phyloP scores from a whole-genome alignment of 2,888 invertebrate species.

The Drosophila kanekoi region DNA sequence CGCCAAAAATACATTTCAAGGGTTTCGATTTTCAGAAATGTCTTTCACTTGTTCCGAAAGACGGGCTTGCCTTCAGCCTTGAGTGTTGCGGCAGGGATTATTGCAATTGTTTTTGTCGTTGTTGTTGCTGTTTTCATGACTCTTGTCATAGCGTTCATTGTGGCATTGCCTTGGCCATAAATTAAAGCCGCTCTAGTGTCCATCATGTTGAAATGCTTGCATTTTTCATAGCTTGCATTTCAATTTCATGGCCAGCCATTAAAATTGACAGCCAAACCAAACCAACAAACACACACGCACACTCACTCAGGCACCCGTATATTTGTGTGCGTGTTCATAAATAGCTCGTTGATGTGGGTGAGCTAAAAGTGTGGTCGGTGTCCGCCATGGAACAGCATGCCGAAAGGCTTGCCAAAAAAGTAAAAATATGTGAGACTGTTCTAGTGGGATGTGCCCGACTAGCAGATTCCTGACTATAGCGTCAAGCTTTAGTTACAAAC shows the following conservation, averaged over 20 bases:
- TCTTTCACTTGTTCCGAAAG: background rate
- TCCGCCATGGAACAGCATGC: slow-evolving; percentile 10
- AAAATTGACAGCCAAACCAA: slow-evolving; percentile 64
- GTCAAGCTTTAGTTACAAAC: too few species aligned
- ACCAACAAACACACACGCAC: slow-evolving; percentile 18
- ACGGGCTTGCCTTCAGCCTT: slow-evolving; percentile 15
- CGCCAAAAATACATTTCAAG: slow-evolving; percentile 31
- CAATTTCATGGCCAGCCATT: slow-evolving; percentile 75
- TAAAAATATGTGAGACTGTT: background rate
- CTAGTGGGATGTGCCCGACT: too few species aligned
- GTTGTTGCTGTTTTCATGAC: slow-evolving; percentile 15
- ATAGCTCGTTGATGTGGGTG: slow-evolving; percentile 52
- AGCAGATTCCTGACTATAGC: too few species aligned
- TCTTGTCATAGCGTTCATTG: slow-evolving; percentile 21
- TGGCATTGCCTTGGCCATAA: slow-evolving; percentile 56
- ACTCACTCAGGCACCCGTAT: slow-evolving; percentile 1
- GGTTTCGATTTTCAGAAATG: slow-evolving; percentile 25
- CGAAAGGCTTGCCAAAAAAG: slow-evolving; percentile 42
- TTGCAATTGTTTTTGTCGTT: slow-evolving; percentile 10
- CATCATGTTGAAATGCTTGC: slow-evolving; percentile 74
- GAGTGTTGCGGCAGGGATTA: slow-evolving; percentile 12
- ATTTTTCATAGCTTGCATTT: slow-evolving; percentile 76
- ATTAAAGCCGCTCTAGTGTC: slow-evolving; percentile 65
- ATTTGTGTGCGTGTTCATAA: slow-evolving; percentile 23
- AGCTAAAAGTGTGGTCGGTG: slow-evolving; percentile 31